Evolutionary conservation across 2,113 vertebrate species (phyloP).

Genomic region (Megalops atlanticus): DNA sequence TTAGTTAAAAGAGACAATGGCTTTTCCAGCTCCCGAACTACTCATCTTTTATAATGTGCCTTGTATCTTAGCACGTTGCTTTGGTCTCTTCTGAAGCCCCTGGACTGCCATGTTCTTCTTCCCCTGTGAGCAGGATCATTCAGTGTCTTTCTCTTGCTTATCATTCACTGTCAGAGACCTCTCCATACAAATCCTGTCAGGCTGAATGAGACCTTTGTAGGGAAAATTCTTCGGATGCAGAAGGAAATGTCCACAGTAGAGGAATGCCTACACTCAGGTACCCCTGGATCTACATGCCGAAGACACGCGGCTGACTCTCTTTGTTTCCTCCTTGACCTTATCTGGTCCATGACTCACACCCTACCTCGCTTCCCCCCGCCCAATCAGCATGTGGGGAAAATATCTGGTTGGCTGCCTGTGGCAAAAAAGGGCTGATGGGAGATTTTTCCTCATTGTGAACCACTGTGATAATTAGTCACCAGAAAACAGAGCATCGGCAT

Average conservation of each 20-base stretch:
- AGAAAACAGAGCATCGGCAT: slow-evolving; percentile 53
- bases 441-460: slow-evolving; percentile 1
- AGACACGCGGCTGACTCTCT: neutral
- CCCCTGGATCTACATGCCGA: neutral
- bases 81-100: too few relatives aligned
- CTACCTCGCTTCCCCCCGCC: slow-evolving; percentile 33
- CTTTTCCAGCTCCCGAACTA: slow-evolving; percentile 20
- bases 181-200: neutral
- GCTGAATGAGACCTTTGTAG: neutral
- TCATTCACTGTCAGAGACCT: neutral
- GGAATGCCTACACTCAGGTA: neutral
- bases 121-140: neutral
- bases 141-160: neutral
- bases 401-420: neutral
- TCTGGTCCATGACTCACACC: slow-evolving; percentile 66
- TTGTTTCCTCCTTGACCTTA: slow-evolving; percentile 49
- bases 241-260: neutral
- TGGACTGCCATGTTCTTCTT: too few relatives aligned
- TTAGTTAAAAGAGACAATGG: slow-evolving; percentile 39
- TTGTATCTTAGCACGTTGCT: neutral
- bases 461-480: slow-evolving; percentile 54
- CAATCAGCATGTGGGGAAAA: slow-evolving; percentile 29
- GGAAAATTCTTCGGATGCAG: neutral
- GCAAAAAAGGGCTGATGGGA: neutral
- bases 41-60: slow-evolving; percentile 12